phyloP scores from a whole-genome alignment of 2,888 invertebrate species.

The Dendrolimus pini region DNA sequence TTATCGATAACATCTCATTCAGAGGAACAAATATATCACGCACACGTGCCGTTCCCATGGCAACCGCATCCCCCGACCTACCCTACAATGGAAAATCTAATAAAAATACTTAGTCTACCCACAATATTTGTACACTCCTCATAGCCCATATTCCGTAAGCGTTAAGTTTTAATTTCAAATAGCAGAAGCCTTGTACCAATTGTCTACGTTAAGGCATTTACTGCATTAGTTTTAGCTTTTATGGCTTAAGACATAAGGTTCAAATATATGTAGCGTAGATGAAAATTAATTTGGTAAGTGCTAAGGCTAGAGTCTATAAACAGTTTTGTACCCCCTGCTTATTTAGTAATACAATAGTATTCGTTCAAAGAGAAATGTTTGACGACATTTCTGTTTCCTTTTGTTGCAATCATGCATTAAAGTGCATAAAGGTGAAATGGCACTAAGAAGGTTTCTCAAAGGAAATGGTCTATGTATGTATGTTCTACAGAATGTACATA shows the following conservation, averaged over 20 bases:
- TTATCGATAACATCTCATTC: not conserved
- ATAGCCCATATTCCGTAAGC: not conserved
- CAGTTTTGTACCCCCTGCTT: constrained; percentile 36
- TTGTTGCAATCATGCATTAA: not conserved
- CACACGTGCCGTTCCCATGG: constrained; percentile 46
- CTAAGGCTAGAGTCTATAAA: constrained; percentile 17
- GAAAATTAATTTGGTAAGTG: not conserved
- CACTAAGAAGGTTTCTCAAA: constrained; percentile 8
- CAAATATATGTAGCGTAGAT: not conserved
- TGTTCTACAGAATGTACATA: too few species aligned
- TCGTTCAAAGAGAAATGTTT: constrained; percentile 26
- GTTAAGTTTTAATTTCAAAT: constrained; percentile 7
- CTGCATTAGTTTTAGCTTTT: not conserved
- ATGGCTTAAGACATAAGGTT: not conserved
- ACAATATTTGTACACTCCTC: not conserved
- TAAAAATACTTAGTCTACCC: constrained; percentile 31
- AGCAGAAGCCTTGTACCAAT: not conserved
- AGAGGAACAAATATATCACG: not conserved
- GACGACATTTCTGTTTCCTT: constrained; percentile 23
- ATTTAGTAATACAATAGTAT: constrained; percentile 45
- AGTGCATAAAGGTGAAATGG: not conserved
- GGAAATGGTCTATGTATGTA: too few species aligned
- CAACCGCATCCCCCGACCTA: constrained; percentile 44
- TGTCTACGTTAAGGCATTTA: not conserved
- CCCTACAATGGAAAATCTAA: constrained; percentile 47